phyloP scores from a whole-genome alignment of 2,888 invertebrate species.

The Torymus auratus region DNA sequence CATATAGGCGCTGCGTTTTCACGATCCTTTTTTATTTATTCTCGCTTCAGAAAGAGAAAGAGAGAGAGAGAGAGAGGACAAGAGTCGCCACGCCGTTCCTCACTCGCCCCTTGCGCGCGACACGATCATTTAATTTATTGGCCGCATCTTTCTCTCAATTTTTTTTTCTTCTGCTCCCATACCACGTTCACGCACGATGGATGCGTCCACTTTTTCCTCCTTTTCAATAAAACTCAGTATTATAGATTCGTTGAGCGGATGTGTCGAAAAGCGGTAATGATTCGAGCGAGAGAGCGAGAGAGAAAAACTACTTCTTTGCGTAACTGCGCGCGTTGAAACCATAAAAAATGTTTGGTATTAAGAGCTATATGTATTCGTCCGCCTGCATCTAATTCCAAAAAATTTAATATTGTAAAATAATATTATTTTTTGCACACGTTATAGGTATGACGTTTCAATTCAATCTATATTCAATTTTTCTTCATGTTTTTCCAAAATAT shows the following conservation, averaged over 20 bases:
- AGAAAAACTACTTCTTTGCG: neutral
- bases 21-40: conserved; percentile 29
- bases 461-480: too few species aligned
- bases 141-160: conserved; percentile 13
- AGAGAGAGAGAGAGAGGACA: neutral
- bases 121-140: conserved; percentile 42
- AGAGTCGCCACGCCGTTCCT: neutral
- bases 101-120: neutral
- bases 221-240: conserved; percentile 34
- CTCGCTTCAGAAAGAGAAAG: conserved; percentile 27
- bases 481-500: too few species aligned
- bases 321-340: too few species aligned
- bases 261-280: conserved; percentile 2
- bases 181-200: neutral
- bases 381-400: too few species aligned
- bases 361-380: too few species aligned
- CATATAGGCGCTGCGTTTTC: conserved; percentile 41
- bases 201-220: conserved; percentile 6
- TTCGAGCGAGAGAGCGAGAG: neutral
- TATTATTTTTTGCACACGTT: too few species aligned
- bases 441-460: too few species aligned
- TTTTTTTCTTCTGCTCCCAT: neutral
- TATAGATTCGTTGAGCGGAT: conserved; percentile 19
- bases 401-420: too few species aligned
- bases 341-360: too few species aligned